Percentiles rank a stretch among this genome's conserved stretches.
Evolutionary conservation across 1,140 invertebrate genomes (phyloP).

Genomic region (Holotrichia oblita): DNA sequence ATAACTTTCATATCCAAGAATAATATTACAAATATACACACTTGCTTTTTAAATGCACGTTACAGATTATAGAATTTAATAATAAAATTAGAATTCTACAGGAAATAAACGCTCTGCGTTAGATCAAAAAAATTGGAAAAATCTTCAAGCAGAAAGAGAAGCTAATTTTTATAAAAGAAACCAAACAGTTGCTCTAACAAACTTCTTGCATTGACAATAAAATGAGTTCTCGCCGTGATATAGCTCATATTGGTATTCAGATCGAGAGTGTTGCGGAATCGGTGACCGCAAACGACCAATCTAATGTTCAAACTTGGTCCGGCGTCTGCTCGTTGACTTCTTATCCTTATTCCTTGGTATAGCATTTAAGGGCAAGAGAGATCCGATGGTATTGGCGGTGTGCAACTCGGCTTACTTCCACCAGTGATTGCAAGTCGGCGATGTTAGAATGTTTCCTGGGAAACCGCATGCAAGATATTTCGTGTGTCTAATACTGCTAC

Average conservation of each 20-base stretch:
- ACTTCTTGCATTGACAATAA: slow-evolving; percentile 44
- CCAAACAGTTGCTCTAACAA: slow-evolving; percentile 23
- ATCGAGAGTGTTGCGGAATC: slow-evolving; percentile 41
- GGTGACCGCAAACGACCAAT: slow-evolving; percentile 45
- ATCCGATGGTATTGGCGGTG: not conserved
- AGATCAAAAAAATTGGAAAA: not conserved
- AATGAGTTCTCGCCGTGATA: slow-evolving; percentile 31
- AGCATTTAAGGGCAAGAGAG: not conserved
- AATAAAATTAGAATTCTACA: not conserved
- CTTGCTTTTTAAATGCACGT: too few relatives aligned
- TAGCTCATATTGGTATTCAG: slow-evolving; percentile 42
- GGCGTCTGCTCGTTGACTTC: slow-evolving; percentile 9
- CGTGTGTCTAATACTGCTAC: slow-evolving; percentile 30
- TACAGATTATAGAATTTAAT: not conserved
- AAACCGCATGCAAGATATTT: slow-evolving; percentile 25
- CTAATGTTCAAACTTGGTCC: slow-evolving; percentile 46
- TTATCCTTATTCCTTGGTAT: not conserved
- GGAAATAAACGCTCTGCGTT: not conserved
- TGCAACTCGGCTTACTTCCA: not conserved
- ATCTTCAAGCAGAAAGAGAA: not conserved
- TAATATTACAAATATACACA: too few relatives aligned
- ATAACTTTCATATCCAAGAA: too few relatives aligned
- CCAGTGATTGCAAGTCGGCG: not conserved
- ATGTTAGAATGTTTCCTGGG: slow-evolving; percentile 21
- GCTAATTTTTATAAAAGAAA: not conserved